Evolutionary conservation across 2,888 invertebrate species (phyloP).

Genomic region (Watsonalla binaria): DNA sequence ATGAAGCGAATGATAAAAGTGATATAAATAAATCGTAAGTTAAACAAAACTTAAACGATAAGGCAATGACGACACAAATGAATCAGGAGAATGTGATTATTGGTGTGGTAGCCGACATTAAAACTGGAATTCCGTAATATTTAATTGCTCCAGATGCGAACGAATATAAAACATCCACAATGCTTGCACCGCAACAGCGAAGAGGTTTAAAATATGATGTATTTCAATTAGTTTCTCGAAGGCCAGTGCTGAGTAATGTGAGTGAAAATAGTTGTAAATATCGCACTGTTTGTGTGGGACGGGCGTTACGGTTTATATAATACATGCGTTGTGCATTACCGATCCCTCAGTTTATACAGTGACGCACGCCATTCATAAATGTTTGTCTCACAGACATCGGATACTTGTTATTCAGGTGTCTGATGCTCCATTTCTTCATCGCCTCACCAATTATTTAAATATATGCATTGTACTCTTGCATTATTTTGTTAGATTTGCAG

Average conservation of each 20-base stretch:
- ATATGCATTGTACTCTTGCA: too few species aligned
- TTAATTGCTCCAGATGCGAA: not conserved
- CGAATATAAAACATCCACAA: not conserved
- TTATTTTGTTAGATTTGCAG: too few species aligned
- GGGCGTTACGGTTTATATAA: not conserved
- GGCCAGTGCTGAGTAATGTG: slow-evolving; percentile 26
- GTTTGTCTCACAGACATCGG: not conserved
- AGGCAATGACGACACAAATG: too few species aligned
- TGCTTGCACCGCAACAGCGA: slow-evolving; percentile 8
- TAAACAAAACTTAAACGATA: too few species aligned
- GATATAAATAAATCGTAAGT: too few species aligned
- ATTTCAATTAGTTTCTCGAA: slow-evolving; percentile 31
- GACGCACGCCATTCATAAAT: not conserved
- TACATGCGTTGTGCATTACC: not conserved
- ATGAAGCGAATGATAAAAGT: too few species aligned
- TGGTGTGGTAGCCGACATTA: too few species aligned
- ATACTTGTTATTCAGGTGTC: not conserved
- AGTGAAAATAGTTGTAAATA: slow-evolving; percentile 27
- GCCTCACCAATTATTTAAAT: not conserved
- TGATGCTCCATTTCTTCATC: not conserved
- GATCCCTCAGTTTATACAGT: not conserved
- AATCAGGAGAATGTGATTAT: too few species aligned
- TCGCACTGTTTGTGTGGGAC: slow-evolving; percentile 1
- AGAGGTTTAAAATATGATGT: slow-evolving; percentile 17
- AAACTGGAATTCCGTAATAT: not conserved